Conservation (phyloP, 2,888 invertebrate genomes). For the Ellobium chinense region DNA sequence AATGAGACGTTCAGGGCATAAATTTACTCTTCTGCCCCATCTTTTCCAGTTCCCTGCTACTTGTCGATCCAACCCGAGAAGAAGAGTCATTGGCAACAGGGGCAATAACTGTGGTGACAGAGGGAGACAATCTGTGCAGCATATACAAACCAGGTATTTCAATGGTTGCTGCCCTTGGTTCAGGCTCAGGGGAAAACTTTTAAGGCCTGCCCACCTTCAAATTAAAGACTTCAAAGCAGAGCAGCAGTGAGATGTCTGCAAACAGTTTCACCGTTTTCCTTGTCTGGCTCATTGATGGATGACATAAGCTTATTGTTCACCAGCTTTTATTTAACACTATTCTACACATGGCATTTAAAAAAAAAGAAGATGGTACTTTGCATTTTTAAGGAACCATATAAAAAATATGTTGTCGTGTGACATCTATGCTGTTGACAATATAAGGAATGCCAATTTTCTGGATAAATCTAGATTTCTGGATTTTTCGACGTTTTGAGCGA, state of each 20-base stretch:
- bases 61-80: slow-evolving; percentile 90
- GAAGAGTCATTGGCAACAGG: slow-evolving; percentile 88
- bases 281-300: too few species aligned
- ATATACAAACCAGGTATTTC: slow-evolving; percentile 85
- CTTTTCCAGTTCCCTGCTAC: slow-evolving; percentile 83
- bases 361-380: not conserved
- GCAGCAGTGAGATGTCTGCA: not conserved
- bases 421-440: too few species aligned
- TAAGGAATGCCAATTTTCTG: too few species aligned
- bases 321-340: not conserved
- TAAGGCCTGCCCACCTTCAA: too few species aligned
- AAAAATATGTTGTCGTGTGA: not conserved
- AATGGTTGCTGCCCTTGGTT: not conserved
- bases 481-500: too few species aligned
- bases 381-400: not conserved
- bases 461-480: too few species aligned
- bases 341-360: too few species aligned
- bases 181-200: too few species aligned
- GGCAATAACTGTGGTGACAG: slow-evolving; percentile 83
- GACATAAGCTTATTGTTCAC: too few species aligned
- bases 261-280: not conserved
- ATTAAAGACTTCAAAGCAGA: not conserved
- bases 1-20: too few species aligned
- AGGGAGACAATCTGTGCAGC: slow-evolving; percentile 80
- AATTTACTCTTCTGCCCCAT: too few species aligned